Evolutionary conservation across 2,113 vertebrate genomes (phyloP).

Genomic region (Rana temporaria): DNA sequence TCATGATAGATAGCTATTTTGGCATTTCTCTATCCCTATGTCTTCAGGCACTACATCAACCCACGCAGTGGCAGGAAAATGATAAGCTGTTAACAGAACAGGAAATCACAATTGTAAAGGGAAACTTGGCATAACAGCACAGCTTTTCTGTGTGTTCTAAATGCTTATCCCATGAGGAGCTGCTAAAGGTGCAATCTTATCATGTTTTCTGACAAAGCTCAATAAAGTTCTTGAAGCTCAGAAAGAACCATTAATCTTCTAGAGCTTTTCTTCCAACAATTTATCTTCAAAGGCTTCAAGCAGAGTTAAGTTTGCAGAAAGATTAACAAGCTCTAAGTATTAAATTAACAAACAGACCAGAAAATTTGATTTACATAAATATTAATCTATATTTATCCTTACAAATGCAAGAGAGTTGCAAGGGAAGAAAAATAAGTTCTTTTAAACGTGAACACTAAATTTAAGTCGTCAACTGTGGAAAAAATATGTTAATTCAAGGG

Average conservation of each 20-base stretch:
- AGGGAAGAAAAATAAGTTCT: slow-evolving; percentile 20
- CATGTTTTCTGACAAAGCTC: slow-evolving; percentile 59
- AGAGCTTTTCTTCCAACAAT: slow-evolving; percentile 39
- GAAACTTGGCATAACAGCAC: not conserved
- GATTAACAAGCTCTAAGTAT: slow-evolving; percentile 51
- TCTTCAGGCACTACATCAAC: not conserved
- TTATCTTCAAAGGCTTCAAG: slow-evolving; percentile 62
- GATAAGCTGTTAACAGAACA: not conserved
- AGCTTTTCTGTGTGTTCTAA: slow-evolving; percentile 53
- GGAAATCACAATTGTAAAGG: not conserved
- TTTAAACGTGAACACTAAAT: slow-evolving; percentile 4
- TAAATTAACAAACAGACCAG: slow-evolving; percentile 59
- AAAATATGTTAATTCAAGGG: slow-evolving; percentile 49
- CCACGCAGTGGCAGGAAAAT: not conserved
- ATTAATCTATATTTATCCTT: slow-evolving; percentile 61
- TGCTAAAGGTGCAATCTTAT: slow-evolving; percentile 61
- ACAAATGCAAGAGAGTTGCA: slow-evolving; percentile 34
- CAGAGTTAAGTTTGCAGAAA: slow-evolving; percentile 59
- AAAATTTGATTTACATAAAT: slow-evolving; percentile 60
- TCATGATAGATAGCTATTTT: not conserved
- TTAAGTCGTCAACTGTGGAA: slow-evolving; percentile 49
- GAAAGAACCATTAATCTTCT: slow-evolving; percentile 63
- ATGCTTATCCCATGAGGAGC: slow-evolving; percentile 56
- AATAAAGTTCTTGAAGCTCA: slow-evolving; percentile 59
- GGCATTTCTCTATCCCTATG: not conserved